Evolutionary conservation across 2,888 invertebrate genomes (phyloP), one percentile per base, ranked within the genome.

Genomic region (Dinocampus coccinellae): DNA sequence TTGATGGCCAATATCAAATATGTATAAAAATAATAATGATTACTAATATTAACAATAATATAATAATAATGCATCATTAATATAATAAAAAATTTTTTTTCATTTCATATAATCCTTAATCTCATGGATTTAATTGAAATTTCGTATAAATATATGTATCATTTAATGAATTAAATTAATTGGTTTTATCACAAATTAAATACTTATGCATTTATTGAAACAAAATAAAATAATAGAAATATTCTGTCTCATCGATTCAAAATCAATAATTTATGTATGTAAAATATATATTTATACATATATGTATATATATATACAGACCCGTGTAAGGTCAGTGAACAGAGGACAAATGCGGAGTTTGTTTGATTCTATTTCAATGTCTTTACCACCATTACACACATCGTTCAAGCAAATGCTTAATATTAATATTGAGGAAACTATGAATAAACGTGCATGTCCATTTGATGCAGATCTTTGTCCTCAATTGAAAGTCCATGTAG

Each of bases 1-100:
- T 82, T 83, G 83, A 83, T 82, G 82, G 83, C 83, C 83, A 82
- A 83, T 83, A 83, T 83, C 83, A 83, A 82, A 83, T 83, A 83
- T 83, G 83, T 83, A 83, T 83, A 82, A 83, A 83, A 80, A 55
- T 16, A 58, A 55, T 13, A 6, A 42, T 6, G 2, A 29, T 4
- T 29, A 29, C 29, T 29, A 55, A 55, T 26, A 55, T 9, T 53
- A 22, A 77, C 81, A 82, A 82, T 81, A 80, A 81, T 81, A 77
- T 83, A 82, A 82, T 80, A 82, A 82, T 82, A 82, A 82, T 80
- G 78, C 81, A 78, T 80, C 81, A 83, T 82, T 83, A 82, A 78
- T n/a, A n/a, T 82, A 82, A 83, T 83, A 82, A 82, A 13, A 26
- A 9, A 13, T 39, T 36, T 55, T 57, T 6, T 39, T 65, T 20